Base-by-base conservation (phyloP, 92 coral and sea anemone genomes). In the Epizoanthus fatuus region DNA sequence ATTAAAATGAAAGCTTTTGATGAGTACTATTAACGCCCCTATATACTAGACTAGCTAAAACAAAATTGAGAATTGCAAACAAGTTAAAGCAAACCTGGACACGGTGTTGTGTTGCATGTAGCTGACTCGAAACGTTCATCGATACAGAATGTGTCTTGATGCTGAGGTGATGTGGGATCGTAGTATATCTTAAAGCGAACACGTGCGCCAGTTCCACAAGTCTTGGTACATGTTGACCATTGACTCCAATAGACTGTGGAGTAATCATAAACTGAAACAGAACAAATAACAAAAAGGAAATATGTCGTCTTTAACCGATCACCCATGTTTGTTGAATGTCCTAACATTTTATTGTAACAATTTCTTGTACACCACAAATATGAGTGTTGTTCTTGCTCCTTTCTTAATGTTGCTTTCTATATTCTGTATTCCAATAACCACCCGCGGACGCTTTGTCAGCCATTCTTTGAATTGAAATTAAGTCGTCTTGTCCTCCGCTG, bases 151-250 rank as follows among this genome's bases (percentile, higher is more conserved):
- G 66, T 7, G 29, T 62, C 66, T 62, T 0, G 35, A 3, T 15
- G 16, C 12, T 44, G 8, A 9, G 49, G 7, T 44, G 49, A 9
- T 44, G n/a, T 62, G 66, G 29, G 11, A 19, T 20, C 29, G 37
- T 62, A 22, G 22, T 4, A 22, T 32, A 14, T 22, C 29, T 22
- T 62, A 62, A 62, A 62, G 35, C 66, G 66, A 22, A 32, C 29
- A n/a, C 66, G 66, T 32, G 66, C 32, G 5, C 66, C 66, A 62
- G 35, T 19, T 4, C 66, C 66, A 6, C 66, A 62, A 7, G 66
- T 62, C 22, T 62, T 62, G 22, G 66, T 62, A 20, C 66, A 62
- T 17, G 10, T 20, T 62, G 66, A 62, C 66, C 66, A 62, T 25
- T 20, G 32, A 32, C 66, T 62, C 66, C 66, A 62, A 14, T 56